phyloP scores from a whole-genome alignment of 2,888 invertebrate genomes.

The Melinaea menophilus region DNA sequence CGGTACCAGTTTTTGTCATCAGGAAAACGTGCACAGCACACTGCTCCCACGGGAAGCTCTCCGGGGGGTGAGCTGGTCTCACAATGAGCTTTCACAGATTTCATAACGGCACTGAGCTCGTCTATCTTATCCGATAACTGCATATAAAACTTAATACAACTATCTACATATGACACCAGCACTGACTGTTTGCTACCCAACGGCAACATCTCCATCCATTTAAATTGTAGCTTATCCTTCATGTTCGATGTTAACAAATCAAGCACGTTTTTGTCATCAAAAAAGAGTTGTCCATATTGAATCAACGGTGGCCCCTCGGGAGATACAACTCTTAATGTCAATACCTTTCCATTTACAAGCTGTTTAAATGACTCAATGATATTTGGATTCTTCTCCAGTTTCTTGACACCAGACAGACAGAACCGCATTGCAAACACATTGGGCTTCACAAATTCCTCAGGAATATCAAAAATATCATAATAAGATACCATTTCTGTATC shows the following conservation, averaged over 20 bases:
- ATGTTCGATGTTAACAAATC: slow-evolving; percentile 72
- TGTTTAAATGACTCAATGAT: slow-evolving; percentile 85
- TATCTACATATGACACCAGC: slow-evolving; percentile 81
- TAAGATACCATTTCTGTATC: slow-evolving; percentile 85
- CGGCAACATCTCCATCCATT: slow-evolving; percentile 58
- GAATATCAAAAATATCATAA: slow-evolving; percentile 85
- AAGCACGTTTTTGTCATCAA: slow-evolving; percentile 77
- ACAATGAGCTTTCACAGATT: slow-evolving; percentile 80
- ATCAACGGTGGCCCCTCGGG: slow-evolving; percentile 84
- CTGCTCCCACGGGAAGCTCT: slow-evolving; percentile 77
- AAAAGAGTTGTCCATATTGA: slow-evolving; percentile 85
- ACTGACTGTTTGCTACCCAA: slow-evolving; percentile 67
- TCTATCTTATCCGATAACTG: slow-evolving; percentile 81
- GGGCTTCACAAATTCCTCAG: slow-evolving; percentile 82
- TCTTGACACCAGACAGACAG: slow-evolving; percentile 83
- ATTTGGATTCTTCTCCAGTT: slow-evolving; percentile 75
- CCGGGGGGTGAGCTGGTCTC: slow-evolving; percentile 65
- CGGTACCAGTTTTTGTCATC: slow-evolving; percentile 94
- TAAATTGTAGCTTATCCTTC: slow-evolving; percentile 65
- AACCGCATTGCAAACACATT: slow-evolving; percentile 87
- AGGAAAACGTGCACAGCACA: slow-evolving; percentile 89
- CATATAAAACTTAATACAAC: slow-evolving; percentile 85
- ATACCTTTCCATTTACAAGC: slow-evolving; percentile 79
- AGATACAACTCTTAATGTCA: slow-evolving; percentile 82
- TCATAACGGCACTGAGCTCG: slow-evolving; percentile 82